These are phyloP conservation scores for Keiferia lycopersicella DNA, from an alignment of 2,888 invertebrate species.

Conservation along the genomic window DNA sequence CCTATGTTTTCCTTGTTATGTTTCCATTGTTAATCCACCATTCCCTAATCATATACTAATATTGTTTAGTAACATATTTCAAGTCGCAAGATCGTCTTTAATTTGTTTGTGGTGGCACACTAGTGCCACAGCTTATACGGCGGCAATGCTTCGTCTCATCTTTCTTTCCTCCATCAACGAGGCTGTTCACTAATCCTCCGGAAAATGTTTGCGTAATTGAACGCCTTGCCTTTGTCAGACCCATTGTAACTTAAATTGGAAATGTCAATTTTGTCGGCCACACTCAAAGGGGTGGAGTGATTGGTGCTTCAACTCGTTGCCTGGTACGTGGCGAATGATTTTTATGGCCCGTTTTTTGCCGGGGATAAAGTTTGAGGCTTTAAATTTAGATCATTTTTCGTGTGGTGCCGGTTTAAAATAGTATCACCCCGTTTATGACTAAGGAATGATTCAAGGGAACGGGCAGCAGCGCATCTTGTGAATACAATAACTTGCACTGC, in stretches of 20 bases:
- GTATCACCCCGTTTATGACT: too few relatives aligned
- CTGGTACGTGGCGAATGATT: neutral
- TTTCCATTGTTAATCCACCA: too few relatives aligned
- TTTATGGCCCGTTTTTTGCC: neutral
- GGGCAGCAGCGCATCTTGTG: too few relatives aligned
- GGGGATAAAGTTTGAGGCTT: neutral
- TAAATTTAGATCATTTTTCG: too few relatives aligned
- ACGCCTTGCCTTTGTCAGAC: conserved; percentile 35
- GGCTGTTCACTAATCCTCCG: conserved; percentile 29
- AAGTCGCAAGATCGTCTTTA: too few relatives aligned
- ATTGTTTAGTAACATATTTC: too few relatives aligned
- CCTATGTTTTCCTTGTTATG: too few relatives aligned
- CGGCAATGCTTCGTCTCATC: neutral
- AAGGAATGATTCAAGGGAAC: too few relatives aligned
- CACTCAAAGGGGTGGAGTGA: conserved; percentile 3
- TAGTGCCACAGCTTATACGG: too few relatives aligned
- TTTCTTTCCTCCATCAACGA: neutral
- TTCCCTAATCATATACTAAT: too few relatives aligned
- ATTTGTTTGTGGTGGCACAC: too few relatives aligned
- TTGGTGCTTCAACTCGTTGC: neutral
- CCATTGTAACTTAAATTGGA: conserved; percentile 35
- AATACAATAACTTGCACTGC: too few relatives aligned
- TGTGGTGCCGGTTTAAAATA: neutral
- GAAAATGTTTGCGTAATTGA: conserved; percentile 39
- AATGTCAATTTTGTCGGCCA: conserved; percentile 33